Conservation (phyloP, 2,113 vertebrate genomes). For the Gallinago undulata region DNA sequence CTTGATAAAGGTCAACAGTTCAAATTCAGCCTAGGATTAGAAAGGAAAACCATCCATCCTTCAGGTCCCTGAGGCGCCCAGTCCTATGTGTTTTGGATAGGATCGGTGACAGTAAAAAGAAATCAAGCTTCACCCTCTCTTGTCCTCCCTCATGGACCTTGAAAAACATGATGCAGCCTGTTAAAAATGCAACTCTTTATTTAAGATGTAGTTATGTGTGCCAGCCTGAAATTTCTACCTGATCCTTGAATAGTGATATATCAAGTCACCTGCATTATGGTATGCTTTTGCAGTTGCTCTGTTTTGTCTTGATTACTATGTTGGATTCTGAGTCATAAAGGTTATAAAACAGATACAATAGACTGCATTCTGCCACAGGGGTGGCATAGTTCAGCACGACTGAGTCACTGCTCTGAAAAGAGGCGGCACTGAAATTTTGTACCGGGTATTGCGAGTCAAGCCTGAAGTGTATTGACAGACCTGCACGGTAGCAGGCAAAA, state of each 20-base stretch:
- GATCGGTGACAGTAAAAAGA: not conserved
- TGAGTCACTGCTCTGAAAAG: conserved; percentile 1
- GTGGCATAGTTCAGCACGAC: conserved; percentile 18
- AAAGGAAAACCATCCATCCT: not conserved
- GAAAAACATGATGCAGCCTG: not conserved
- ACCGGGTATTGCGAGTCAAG: conserved; percentile 2
- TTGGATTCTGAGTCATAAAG: conserved; percentile 40
- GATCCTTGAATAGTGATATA: not conserved
- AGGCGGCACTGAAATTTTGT: not conserved
- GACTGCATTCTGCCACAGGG: conserved; percentile 7
- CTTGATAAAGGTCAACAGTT: not conserved
- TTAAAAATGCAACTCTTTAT: not conserved
- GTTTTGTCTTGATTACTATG: not conserved
- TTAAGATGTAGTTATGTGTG: not conserved
- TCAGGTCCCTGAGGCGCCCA: not conserved
- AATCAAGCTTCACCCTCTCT: not conserved
- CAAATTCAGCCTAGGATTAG: not conserved
- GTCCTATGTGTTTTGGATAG: not conserved
- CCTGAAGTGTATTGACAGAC: conserved; percentile 32
- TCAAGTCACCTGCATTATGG: not conserved
- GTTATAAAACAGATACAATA: conserved; percentile 6
- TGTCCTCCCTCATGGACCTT: not conserved
- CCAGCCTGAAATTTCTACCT: not conserved
- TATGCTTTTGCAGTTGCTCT: not conserved
- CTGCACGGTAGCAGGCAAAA: not conserved